Base-by-base conservation (phyloP, 1,140 invertebrate genomes). In the Trissolcus basalis region DNA sequence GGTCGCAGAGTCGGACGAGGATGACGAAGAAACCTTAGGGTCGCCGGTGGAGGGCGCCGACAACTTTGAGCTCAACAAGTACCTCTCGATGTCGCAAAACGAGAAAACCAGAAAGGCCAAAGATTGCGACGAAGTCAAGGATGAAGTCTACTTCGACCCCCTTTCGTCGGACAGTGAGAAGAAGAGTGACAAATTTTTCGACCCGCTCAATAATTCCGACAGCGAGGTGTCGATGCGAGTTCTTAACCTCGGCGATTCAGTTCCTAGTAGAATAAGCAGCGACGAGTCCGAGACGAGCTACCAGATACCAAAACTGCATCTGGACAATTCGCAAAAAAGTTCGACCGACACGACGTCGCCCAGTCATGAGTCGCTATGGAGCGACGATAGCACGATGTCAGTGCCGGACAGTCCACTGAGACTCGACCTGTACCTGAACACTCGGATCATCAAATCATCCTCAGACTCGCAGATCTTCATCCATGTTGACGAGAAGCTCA, bases 1-100 rank as follows among this genome's bases (percentile, higher is more conserved):
- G 45, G 90, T 91, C 61, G 86, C 90, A 44, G 92, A 92, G 80
- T 84, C 91, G 16, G 91, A 92, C 61, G 91, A 92, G 55, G 91
- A 80, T 8, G 67, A 27, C n/a, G n/a, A n/a, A 6, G 19, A 27
- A 1, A 27, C 19, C 19, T 1, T 90, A 0, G 90, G 90, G 12
- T 94, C 93, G 77, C 93, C 93, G 0, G 90, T 89, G 3, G 92
- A 93, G 61, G 92, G 6, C 1, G 19, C 19, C 19, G 19, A 27
- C 19, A 27, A 27, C 19, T 27, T 27, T 27, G 19, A 27, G 19
- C 19, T 27, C 19, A 27, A 1, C 19, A 92, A 80, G 89, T 89
- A 13, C 70, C 81, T 0, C 68, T 79, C 4, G 89, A 89, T 33
- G 86, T 82, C 19, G 35, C 81, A 0, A 9, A 78, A 39, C 36